Evolutionary conservation across 2,797 vertebrate species (phyloP).

Genomic region (Artibeus jamaicensis): DNA sequence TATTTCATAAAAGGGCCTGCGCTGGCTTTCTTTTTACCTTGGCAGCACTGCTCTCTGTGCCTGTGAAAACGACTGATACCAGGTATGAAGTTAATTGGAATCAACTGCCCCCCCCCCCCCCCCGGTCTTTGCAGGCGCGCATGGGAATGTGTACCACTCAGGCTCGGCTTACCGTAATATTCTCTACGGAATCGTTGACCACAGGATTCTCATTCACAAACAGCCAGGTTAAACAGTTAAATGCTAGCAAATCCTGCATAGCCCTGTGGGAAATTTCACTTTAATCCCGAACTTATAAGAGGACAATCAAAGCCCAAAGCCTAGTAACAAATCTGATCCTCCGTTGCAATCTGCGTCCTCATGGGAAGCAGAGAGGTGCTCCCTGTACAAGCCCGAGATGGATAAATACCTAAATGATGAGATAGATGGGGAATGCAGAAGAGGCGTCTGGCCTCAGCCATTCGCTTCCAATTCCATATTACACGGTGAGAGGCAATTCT

Average conservation of each 20-base stretch:
- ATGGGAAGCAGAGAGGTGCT: conserved; percentile 95
- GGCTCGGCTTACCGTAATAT: conserved; percentile 88
- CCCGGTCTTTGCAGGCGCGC: conserved; percentile 84
- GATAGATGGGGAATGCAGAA: conserved; percentile 97
- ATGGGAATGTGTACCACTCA: conserved; percentile 84
- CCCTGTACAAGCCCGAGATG: conserved; percentile 94
- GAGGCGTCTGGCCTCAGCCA: conserved; percentile 95
- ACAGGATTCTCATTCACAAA: conserved; percentile 92
- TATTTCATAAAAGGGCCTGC: conserved; percentile 70
- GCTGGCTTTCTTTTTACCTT: conserved; percentile 77
- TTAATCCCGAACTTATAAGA: conserved; percentile 99
- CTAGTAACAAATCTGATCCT: conserved; percentile 99
- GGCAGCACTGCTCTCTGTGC: conserved; percentile 75
- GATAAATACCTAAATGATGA: conserved; percentile 99
- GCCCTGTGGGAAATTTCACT: conserved; percentile 99
- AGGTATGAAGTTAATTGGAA: conserved; percentile 85
- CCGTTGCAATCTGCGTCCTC: conserved; percentile 96
- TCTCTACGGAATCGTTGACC: conserved; percentile 94
- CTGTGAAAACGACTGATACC: conserved; percentile 82
- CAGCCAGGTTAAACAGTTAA: conserved; percentile 99
- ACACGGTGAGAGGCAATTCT: conserved; percentile 98
- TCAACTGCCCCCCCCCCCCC: too few relatives aligned
- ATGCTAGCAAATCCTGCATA: conserved; percentile 98
- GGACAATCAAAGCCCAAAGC: conserved; percentile 99
- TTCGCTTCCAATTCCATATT: conserved; percentile 99